Base-by-base conservation (phyloP, 2,888 invertebrate genomes). In the Drosophila ustulata region DNA sequence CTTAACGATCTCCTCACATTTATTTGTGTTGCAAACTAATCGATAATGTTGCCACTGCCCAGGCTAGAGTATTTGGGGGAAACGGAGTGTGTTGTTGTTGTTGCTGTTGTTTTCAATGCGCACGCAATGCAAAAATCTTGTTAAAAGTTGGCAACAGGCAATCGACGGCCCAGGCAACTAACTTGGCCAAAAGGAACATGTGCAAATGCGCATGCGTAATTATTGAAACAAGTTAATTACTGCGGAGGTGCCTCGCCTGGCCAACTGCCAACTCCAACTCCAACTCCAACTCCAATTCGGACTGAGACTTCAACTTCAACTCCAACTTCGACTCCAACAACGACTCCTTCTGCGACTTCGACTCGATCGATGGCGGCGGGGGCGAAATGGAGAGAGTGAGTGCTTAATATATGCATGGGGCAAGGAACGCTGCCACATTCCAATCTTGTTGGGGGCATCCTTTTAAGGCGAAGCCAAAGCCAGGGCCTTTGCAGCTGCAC, bases 111-210 rank as follows among this genome's bases (percentile, higher is more conserved):
- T 77, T 70, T 53, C 56, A 74, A 73, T 74, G 79, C 77, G 73
- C 90, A 89, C 89, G 90, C 89, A 90, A 89, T 88, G 84, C 80
- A 78, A 79, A 90, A 89, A 90, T 85, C 88, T 89, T 90, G 89
- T 90, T 90, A 70, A 78, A 43, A 45, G 49, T 45, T 65, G 78
- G 55, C 79, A 78, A 66, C 71, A 56, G 63, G 56, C 70, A 62
- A 59, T 58, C 58, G 71, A 71, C 55, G 34, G 68, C 63, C 46
- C 52, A 66, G 7, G 39, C 50, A 41, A 57, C 62, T 34, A 34
- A 18, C 61, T 70, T 70, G 61, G 49, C 49, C 70, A 64, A 58
- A 55, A 57, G 69, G 26, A 66, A 89, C 85, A 89, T 85, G 88
- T 86, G 89, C 86, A 88, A 81, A 88, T 89, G 81, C 75, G 89